Percentiles rank a stretch among this genome's conserved stretches.
Conservation (phyloP, 2,797 vertebrate species). For the Molossus molossus region DNA sequence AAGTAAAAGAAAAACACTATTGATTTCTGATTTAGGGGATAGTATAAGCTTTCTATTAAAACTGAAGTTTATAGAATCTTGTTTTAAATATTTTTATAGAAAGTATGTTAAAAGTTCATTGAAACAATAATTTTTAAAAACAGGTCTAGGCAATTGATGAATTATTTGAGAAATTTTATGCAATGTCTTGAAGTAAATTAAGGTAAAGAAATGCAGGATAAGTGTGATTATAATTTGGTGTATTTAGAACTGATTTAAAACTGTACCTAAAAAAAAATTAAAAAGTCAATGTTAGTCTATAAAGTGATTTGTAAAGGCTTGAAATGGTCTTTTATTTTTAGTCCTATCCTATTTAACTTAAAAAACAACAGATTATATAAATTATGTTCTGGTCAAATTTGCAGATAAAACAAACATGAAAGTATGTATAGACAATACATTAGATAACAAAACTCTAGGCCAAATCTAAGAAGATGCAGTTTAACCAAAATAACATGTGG, state of each 20-base stretch:
- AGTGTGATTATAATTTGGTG: constrained; percentile 34
- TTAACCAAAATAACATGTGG: constrained; percentile 32
- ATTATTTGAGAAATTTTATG: constrained; percentile 34
- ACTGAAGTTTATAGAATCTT: not conserved
- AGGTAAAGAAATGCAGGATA: constrained; percentile 1
- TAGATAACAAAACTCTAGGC: constrained; percentile 26
- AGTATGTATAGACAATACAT: not conserved
- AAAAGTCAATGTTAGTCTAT: not conserved
- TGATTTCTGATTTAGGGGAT: not conserved
- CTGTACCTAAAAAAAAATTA: not conserved
- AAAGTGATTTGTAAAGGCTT: constrained; percentile 54
- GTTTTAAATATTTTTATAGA: constrained; percentile 32
- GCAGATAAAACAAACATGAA: not conserved
- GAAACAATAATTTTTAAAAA: constrained; percentile 8
- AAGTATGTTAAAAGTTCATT: not conserved
- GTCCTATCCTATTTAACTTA: not conserved
- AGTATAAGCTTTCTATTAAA: not conserved
- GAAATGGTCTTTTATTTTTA: not conserved
- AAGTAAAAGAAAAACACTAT: not conserved
- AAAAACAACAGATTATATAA: constrained; percentile 7
- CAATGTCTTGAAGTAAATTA: not conserved
- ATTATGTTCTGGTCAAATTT: not conserved
- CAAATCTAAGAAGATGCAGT: not conserved
- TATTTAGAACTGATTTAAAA: not conserved
- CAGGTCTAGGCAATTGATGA: constrained; percentile 1